Evolutionary conservation across 2,888 invertebrate species (phyloP).

Genomic region (Carpatolechia fugitivella): DNA sequence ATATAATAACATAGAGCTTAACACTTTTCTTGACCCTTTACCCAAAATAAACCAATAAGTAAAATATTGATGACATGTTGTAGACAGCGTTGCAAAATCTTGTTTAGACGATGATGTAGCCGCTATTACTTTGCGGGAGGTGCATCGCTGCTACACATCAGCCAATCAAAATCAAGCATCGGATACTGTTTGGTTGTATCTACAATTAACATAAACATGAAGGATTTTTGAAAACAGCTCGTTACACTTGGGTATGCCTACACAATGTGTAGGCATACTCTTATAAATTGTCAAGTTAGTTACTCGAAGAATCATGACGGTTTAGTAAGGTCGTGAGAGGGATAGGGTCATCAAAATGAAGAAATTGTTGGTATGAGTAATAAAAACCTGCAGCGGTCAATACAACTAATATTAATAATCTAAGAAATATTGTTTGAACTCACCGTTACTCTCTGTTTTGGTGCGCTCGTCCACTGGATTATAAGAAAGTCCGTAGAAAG

Average conservation of each 20-base stretch:
- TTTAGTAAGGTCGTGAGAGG: no score
- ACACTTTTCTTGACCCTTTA: constrained; percentile 43
- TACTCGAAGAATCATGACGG: not conserved
- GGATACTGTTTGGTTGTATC: constrained; percentile 77
- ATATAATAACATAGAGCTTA: constrained; percentile 27
- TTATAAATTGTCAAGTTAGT: not conserved
- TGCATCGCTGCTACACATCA: constrained; percentile 71
- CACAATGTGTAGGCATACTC: not conserved
- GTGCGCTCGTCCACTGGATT: constrained; percentile 58
- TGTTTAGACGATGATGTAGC: constrained; percentile 52
- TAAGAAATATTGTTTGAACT: constrained; percentile 31
- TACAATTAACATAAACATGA: constrained; percentile 75
- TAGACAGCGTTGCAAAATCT: constrained; percentile 49
- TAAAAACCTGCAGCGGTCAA: not conserved
- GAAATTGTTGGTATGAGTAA: not conserved
- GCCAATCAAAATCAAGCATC: constrained; percentile 80
- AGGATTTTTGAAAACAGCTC: constrained; percentile 19
- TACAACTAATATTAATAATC: not conserved
- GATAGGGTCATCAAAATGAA: not conserved
- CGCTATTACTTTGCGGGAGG: constrained; percentile 59
- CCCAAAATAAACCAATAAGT: constrained; percentile 46
- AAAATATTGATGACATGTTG: constrained; percentile 40
- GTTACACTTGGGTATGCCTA: not conserved
- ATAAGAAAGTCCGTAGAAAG: constrained; percentile 72
- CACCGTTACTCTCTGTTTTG: constrained; percentile 59